Conservation (phyloP, 2,888 invertebrate species). For the Chrysodeixis includens region DNA sequence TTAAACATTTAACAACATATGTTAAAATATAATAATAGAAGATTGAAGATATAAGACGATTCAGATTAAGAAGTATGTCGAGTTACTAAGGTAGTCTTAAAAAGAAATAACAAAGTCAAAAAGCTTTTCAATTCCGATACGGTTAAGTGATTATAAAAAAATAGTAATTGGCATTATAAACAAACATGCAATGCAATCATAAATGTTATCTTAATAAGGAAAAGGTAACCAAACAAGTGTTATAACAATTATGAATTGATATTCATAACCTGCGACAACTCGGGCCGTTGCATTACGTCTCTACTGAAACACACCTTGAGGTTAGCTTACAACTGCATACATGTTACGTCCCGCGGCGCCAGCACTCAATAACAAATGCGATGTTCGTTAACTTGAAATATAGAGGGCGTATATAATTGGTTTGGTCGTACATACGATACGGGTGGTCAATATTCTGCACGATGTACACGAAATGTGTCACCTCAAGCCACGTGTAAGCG, state of each 20-base stretch:
- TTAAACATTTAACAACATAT: too few species aligned
- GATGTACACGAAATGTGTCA: slow-evolving; percentile 16
- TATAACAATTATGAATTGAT: slow-evolving; percentile 30
- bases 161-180: not conserved
- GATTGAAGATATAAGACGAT: too few species aligned
- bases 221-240: slow-evolving; percentile 15
- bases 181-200: not conserved
- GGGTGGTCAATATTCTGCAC: slow-evolving; percentile 5
- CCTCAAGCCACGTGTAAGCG: slow-evolving; percentile 37
- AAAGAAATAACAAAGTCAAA: not conserved
- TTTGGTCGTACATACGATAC: not conserved
- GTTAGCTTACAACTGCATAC: slow-evolving; percentile 22
- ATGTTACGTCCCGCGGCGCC: not conserved
- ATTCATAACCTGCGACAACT: slow-evolving; percentile 42
- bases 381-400: not conserved
- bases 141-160: not conserved
- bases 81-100: too few species aligned
- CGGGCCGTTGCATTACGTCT: slow-evolving; percentile 21
- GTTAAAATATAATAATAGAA: too few species aligned
- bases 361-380: not conserved
- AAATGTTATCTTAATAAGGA: not conserved
- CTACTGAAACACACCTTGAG: slow-evolving; percentile 36
- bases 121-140: not conserved
- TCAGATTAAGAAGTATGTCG: too few species aligned
- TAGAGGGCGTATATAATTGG: not conserved